These are phyloP conservation scores for Zaprionus camerounensis DNA, from an alignment of 1,140 invertebrate species.

Conservation along the genomic window DNA sequence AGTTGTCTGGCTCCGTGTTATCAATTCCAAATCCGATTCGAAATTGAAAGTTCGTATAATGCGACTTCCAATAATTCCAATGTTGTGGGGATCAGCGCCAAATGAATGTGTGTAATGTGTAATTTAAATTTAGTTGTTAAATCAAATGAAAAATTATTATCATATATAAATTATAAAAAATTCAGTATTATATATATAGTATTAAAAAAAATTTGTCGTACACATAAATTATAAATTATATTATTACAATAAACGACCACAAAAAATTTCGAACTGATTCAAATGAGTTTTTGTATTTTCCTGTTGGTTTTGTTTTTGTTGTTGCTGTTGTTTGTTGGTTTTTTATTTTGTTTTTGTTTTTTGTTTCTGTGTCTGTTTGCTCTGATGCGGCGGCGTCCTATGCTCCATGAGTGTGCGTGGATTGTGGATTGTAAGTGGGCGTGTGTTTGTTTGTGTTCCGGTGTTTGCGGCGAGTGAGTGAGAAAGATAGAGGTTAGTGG, in stretches of 20 bases:
- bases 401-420: constrained; percentile 37
- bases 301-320: constrained; percentile 46
- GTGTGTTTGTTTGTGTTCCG: constrained; percentile 15
- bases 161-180: constrained; percentile 82
- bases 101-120: constrained; percentile 28
- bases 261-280: constrained; percentile 74
- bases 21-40: not conserved
- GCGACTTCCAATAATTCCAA: constrained; percentile 12
- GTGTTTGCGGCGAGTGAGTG: constrained; percentile 29
- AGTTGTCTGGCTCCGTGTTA: not conserved
- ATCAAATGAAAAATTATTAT: constrained; percentile 79
- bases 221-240: constrained; percentile 83
- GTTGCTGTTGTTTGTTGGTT: constrained; percentile 40
- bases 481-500: constrained; percentile 25
- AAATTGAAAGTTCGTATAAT: constrained; percentile 15
- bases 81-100: constrained; percentile 21
- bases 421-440: constrained; percentile 29
- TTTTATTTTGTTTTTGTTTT: constrained; percentile 41
- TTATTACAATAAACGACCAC: constrained; percentile 81
- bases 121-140: constrained; percentile 64
- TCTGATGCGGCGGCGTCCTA: constrained; percentile 17
- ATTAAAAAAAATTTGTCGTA: constrained; percentile 70
- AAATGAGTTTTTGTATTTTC: constrained; percentile 67
- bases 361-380: constrained; percentile 38
- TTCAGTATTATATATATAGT: constrained; percentile 80